These are phyloP conservation scores for Gymnobelideus leadbeateri DNA, from an alignment of 2,113 vertebrate genomes.

Conservation along the genomic window DNA sequence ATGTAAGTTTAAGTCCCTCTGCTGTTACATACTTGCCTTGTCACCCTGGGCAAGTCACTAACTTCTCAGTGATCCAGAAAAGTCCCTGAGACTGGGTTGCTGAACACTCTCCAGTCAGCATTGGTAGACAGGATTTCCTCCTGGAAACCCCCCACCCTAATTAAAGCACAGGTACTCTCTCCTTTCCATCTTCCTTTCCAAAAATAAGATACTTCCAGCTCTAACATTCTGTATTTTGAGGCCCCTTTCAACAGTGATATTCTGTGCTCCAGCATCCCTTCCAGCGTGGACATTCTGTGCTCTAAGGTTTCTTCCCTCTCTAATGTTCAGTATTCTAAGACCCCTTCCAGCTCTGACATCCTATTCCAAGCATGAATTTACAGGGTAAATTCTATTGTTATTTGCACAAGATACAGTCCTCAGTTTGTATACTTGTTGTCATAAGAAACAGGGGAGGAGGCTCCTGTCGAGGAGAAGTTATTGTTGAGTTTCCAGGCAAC, in stretches of 20 bases:
- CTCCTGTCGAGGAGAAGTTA: background rate
- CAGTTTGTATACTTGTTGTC: background rate
- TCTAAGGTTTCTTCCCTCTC: background rate
- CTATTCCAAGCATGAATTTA: background rate
- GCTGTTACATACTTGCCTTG: background rate
- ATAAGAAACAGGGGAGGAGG: background rate
- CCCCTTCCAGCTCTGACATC: background rate
- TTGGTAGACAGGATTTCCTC: background rate
- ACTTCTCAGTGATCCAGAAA: background rate
- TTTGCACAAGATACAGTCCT: background rate
- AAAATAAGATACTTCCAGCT: background rate
- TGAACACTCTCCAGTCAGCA: background rate
- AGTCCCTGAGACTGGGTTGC: background rate
- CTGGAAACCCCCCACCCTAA: background rate
- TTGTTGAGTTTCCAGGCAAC: conserved; percentile 8
- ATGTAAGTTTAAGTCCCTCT: background rate
- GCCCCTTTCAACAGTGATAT: background rate
- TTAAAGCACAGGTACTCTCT: background rate
- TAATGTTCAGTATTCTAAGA: background rate
- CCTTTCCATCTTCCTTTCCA: background rate
- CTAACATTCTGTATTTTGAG: background rate
- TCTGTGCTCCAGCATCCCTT: background rate
- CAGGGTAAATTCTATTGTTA: background rate
- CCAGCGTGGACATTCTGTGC: background rate
- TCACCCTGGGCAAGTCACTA: background rate